Percentiles rank a stretch among this genome's conserved stretches.
phyloP scores from a whole-genome alignment of 2,888 invertebrate genomes.

The Alentia gelatinosa region DNA sequence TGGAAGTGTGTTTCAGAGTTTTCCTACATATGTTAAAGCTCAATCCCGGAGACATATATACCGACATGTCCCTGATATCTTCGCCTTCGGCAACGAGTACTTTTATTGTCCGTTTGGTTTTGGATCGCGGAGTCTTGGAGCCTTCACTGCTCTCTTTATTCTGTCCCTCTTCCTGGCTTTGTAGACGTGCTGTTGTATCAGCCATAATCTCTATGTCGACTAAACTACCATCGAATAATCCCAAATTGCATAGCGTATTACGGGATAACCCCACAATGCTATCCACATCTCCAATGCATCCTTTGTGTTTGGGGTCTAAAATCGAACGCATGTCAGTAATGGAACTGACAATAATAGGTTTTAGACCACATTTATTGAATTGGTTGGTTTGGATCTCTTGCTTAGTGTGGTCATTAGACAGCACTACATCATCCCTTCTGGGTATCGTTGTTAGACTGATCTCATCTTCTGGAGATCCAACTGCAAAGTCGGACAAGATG shows the following conservation, averaged over 20 bases:
- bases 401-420: background rate
- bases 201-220: background rate
- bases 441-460: background rate
- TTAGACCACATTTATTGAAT: background rate
- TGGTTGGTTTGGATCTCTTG: background rate
- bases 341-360: background rate
- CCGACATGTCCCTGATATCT: background rate
- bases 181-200: background rate
- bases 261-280: background rate
- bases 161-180: no score
- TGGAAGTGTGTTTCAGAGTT: background rate
- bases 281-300: background rate
- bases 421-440: no score
- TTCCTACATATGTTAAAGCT: slow-evolving; percentile 11
- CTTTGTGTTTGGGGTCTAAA: background rate
- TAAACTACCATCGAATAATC: slow-evolving; percentile 10
- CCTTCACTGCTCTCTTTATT: background rate
- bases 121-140: background rate
- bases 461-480: background rate
- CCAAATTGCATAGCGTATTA: background rate
- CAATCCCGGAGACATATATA: background rate
- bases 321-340: background rate
- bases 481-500: background rate
- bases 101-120: background rate
- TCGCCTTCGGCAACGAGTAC: background rate